Evolutionary conservation across 2,888 invertebrate species (phyloP).

Genomic region (Tipula vernalis): DNA sequence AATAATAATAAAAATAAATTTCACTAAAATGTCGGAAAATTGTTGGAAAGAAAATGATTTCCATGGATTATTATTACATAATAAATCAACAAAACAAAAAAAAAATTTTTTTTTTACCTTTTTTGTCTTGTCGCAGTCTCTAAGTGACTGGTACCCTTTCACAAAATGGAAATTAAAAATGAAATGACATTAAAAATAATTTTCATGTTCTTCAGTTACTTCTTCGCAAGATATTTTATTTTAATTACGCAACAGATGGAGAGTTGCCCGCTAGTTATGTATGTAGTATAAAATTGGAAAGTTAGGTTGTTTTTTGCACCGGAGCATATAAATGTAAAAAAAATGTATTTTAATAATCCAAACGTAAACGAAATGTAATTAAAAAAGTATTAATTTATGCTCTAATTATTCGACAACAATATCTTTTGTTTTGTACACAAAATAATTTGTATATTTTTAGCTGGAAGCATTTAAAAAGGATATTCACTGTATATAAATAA

Average conservation of each 20-base stretch:
- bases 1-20: background rate
- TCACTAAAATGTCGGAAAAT: background rate
- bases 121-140: background rate
- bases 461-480: background rate
- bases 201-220: background rate
- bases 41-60: background rate
- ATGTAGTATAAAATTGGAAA: background rate
- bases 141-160: background rate
- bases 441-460: background rate
- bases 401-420: background rate
- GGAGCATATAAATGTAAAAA: background rate
- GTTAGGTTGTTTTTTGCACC: background rate
- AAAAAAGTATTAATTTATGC: background rate
- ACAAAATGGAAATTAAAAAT: background rate
- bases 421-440: background rate
- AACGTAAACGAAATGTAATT: background rate
- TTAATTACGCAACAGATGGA: background rate
- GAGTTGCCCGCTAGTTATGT: background rate
- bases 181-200: background rate
- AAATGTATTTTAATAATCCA: background rate
- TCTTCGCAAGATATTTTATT: background rate
- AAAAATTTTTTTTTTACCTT: background rate
- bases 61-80: background rate
- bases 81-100: background rate
- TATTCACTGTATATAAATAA: background rate